These are phyloP conservation scores for Eilema griseolum DNA, from an alignment of 2,888 invertebrate genomes.

Conservation along the genomic window DNA sequence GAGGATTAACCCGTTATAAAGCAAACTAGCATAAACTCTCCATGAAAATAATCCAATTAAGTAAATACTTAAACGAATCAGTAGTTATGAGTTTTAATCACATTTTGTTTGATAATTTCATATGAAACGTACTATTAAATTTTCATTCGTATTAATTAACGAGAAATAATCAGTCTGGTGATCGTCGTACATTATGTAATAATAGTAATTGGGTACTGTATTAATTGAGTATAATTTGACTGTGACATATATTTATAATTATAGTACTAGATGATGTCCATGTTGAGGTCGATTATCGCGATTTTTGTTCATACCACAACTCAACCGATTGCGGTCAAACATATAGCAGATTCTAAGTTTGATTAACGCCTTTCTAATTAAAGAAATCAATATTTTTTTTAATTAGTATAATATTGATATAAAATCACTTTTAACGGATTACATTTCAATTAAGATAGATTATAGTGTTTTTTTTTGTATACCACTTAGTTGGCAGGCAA, in stretches of 20 bases:
- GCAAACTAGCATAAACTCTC: not conserved
- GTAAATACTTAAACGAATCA: not conserved
- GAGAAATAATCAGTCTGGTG: constrained; percentile 20
- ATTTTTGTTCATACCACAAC: no score
- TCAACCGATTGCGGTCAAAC: no score
- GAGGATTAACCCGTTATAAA: no score
- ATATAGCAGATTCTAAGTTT: no score
- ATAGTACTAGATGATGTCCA: not conserved
- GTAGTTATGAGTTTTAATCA: not conserved
- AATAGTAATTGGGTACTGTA: constrained; percentile 30
- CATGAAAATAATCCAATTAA: not conserved
- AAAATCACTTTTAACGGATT: no score
- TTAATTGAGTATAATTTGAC: constrained; percentile 23
- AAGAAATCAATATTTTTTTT: no score
- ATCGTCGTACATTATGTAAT: constrained; percentile 18
- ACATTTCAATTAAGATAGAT: no score
- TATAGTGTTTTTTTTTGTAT: no score
- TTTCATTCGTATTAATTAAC: constrained; percentile 19
- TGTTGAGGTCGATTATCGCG: no score
- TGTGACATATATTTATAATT: not conserved
- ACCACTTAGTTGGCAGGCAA: no score
- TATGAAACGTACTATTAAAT: constrained; percentile 16
- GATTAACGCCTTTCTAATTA: no score
- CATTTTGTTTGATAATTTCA: not conserved
- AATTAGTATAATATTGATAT: no score